Base-by-base conservation (phyloP, 1,140 invertebrate species). In the Paracyclopina nana region DNA sequence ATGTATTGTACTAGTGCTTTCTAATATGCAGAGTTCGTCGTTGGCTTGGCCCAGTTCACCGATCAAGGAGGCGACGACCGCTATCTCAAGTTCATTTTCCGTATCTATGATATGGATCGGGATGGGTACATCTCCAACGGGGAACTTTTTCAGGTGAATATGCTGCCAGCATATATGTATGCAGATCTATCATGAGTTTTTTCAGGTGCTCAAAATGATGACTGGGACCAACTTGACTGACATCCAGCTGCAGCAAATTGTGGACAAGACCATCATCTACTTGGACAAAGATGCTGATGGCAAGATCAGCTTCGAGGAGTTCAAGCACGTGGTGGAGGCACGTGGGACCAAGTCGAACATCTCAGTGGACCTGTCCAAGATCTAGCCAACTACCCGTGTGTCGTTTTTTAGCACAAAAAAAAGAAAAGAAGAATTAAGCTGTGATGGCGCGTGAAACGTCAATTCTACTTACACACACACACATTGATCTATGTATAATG, bases 51-150 rank as follows among this genome's bases (percentile, higher is more conserved):
- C 42, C 38, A 51, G 29, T 43, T 55, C 30, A 34, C 29, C 9
- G 44, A 44, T 34, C 24, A 18, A 16, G 12, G 53, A 22, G 24
- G 28, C 18, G 28, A 54, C 44, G 48, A 55, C 26, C 20, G 24
- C 20, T 70, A 72, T 58, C 59, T 72, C 46, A 62, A 64, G 59
- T 72, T 72, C 64, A 71, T 70, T 40, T 72, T 72, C 60, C 67
- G 69, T 57, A 72, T 72, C 30, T 72, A 72, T 58, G 70, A 72
- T 56, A 70, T 72, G 64, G 70, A 72, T 59, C 69, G 70, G 54
- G 70, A 72, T 60, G 70, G 70, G 4, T 72, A 64, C 57, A 72
- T 72, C 54, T 70, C 69, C 38, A 72, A 72, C 61, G 67, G 68
- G 26, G 70, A 72, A 56, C 57, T 72, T 38, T 72, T 72, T 57